Evolutionary conservation across 2,888 invertebrate species (phyloP), one percentile per base, ranked within the genome.

Genomic region (Drosophila prolongata): DNA sequence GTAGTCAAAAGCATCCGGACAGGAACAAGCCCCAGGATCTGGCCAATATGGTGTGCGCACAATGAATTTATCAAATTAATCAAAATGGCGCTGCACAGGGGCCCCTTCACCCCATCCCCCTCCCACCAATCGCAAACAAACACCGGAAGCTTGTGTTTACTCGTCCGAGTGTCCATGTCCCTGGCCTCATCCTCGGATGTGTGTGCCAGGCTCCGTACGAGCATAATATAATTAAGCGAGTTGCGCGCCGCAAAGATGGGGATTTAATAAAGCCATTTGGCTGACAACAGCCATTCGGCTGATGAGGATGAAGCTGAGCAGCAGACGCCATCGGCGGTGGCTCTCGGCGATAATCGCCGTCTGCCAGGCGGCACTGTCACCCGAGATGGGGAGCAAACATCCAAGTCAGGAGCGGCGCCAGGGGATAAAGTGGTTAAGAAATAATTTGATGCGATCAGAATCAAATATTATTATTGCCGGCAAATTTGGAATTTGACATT

Each of bases 61-160:
- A 84, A 90, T 90, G 87, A 79, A 90, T 90, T 90, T 90, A 90
- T 90, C 90, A 84, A 89, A 90, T 90, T 90, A 90, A 86, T 89
- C 86, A 89, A 83, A 85, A 78, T 79, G 75, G 65, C 78, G 75
- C 78, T 78, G 71, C 59, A 56, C 46, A 58, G 56, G 60, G 56
- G 76, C 67, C 62, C 65, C 53, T 50, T n/a, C 16, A 27, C n/a
- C 16, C 49, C 9, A 16, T 16, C 9, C 47, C 5, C 44, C 44
- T 1, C 40, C 9, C 19, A 43, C 11, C 19, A 38, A 13, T 13
- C 13, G 19, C 35, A 16, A 59, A 65, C 49, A 64, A 40, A 66
- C 77, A 71, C 74, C 87, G 82, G 81, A 82, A 76, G 75, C 66
- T 16, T 56, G 53, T 72, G 49, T 74, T 58, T 40, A 47, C 55